Evolutionary conservation across 30 jellyfish, hydroid and myxozoan species (phyloP).

Genomic region (Catostylus mosaicus): DNA sequence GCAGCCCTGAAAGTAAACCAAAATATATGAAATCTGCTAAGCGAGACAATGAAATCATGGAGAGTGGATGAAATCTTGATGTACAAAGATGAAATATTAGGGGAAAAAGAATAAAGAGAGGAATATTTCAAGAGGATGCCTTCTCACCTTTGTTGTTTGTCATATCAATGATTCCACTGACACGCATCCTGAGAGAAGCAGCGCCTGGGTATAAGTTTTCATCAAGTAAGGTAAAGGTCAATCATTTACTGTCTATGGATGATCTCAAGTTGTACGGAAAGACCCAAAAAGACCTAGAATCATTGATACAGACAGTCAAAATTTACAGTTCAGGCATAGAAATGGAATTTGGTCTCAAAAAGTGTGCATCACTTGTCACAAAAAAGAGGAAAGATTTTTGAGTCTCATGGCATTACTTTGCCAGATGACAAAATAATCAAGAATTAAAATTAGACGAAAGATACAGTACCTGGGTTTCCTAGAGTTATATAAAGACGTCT

Average conservation of each 20-base stretch:
- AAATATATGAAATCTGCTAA: too few relatives aligned
- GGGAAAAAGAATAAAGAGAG: background rate
- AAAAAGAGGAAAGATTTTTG: slow-evolving; percentile 32
- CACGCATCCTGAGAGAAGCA: slow-evolving; percentile 35
- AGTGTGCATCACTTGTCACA: slow-evolving; percentile 27
- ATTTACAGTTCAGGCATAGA: background rate
- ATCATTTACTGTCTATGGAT: slow-evolving; percentile 34
- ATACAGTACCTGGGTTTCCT: slow-evolving; percentile 39
- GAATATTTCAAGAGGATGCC: background rate
- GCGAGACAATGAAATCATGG: background rate
- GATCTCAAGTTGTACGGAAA: slow-evolving; percentile 38
- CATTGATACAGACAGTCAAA: background rate
- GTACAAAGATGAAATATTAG: background rate
- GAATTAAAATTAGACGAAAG: slow-evolving; percentile 19
- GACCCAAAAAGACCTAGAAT: slow-evolving; percentile 32
- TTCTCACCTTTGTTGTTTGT: slow-evolving; percentile 6
- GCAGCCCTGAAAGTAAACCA: background rate
- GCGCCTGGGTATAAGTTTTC: slow-evolving; percentile 40
- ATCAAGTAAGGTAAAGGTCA: slow-evolving; percentile 24
- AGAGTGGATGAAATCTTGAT: background rate
- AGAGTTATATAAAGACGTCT: slow-evolving; percentile 4
- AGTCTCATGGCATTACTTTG: slow-evolving; percentile 15
- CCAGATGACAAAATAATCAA: slow-evolving; percentile 28
- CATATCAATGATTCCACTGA: slow-evolving; percentile 42
- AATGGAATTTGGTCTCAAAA: slow-evolving; percentile 24